Conservation (phyloP, 2,113 vertebrate species). For the rat (Rattus norvegicus) region DNA sequence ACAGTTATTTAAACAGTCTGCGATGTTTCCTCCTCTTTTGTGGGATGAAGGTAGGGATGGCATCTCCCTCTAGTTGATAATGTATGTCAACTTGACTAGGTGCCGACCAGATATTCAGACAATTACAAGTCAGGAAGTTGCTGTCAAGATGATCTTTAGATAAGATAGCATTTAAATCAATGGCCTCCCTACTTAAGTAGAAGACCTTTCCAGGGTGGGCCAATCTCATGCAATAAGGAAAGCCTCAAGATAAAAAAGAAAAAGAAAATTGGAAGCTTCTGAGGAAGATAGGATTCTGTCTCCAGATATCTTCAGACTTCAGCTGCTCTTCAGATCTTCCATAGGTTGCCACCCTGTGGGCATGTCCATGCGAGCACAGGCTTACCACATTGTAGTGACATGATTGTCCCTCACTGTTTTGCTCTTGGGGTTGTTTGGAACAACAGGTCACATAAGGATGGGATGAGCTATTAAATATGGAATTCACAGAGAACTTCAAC, state of each 20-base stretch:
- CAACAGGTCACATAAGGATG: neutral
- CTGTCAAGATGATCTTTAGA: neutral
- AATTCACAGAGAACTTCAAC: neutral
- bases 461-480: neutral
- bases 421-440: neutral
- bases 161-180: neutral
- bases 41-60: neutral
- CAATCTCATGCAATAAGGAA: neutral
- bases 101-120: neutral
- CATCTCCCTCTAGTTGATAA: neutral
- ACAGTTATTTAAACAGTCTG: neutral
- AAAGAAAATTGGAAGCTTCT: neutral
- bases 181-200: neutral
- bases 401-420: neutral
- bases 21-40: neutral
- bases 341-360: neutral
- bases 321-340: rapidly evolving
- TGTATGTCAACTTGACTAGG: neutral
- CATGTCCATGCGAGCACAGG: no score
- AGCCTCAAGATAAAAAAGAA: no score
- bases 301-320: neutral
- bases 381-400: rapidly evolving
- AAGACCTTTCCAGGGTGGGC: neutral
- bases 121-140: neutral
- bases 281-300: neutral